A percentile compares a stretch with the other conserved stretches of the same genome.
These are phyloP conservation scores for Myiotriccus ornatus DNA, from an alignment of 2,797 vertebrate species.

Conservation along the genomic window DNA sequence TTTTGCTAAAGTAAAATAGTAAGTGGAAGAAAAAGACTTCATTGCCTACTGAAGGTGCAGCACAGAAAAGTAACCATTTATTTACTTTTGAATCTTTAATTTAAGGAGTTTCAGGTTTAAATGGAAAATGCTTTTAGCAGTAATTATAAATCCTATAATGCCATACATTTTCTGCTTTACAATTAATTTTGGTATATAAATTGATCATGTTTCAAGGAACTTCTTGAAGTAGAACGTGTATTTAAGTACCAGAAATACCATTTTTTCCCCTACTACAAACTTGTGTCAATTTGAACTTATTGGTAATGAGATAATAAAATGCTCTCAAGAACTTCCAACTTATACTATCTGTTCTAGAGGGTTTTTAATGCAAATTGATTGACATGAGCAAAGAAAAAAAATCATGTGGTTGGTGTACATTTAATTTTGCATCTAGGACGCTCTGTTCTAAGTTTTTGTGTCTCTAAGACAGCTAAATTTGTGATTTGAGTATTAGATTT, in stretches of 20 bases:
- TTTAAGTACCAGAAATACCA: neutral
- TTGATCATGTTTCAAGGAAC: neutral
- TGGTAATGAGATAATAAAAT: neutral
- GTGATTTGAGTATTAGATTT: neutral
- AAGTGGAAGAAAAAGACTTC: neutral
- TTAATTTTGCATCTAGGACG: neutral
- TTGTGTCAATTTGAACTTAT: neutral
- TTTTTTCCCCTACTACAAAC: fast-evolving
- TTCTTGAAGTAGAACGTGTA: neutral
- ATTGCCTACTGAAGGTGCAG: neutral
- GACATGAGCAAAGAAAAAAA: neutral
- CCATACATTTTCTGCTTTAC: fast-evolving
- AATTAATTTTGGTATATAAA: neutral
- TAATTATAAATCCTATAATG: neutral
- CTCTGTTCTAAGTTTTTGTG: neutral
- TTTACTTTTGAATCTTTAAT: neutral
- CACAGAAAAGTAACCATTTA: neutral
- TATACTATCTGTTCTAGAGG: fast-evolving
- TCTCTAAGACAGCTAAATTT: neutral
- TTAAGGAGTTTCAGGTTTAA: neutral
- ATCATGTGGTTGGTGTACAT: fast-evolving
- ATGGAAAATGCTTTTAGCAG: neutral
- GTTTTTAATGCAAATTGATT: neutral
- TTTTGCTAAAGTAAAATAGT: neutral
- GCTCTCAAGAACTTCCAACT: neutral